These are phyloP conservation scores for Linnaemya vulpina DNA, from an alignment of 2,888 invertebrate species.

Conservation along the genomic window DNA sequence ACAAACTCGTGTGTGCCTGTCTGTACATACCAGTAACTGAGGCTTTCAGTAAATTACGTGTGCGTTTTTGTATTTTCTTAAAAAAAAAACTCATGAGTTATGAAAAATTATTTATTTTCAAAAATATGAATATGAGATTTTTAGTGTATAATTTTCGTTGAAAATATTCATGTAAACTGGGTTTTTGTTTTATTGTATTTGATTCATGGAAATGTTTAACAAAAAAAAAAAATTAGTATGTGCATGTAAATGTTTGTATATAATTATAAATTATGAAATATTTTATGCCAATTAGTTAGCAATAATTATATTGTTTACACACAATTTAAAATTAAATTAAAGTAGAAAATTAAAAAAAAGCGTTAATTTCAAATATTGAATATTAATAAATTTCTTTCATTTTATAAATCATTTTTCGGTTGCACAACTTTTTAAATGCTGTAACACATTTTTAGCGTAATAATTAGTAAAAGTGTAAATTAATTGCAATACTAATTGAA, in stretches of 20 bases:
- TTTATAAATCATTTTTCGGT: not conserved
- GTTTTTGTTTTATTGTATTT: conserved; percentile 6
- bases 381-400: not conserved
- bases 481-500: not conserved
- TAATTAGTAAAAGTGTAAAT: too few relatives aligned
- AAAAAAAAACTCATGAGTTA: conserved; percentile 37
- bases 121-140: conserved; percentile 40
- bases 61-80: not conserved
- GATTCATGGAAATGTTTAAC: not conserved
- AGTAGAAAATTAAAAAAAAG: not conserved
- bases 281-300: not conserved
- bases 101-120: conserved; percentile 2
- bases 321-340: not conserved
- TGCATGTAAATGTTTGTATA: too few relatives aligned
- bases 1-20: not conserved
- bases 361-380: not conserved
- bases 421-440: not conserved
- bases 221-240: not conserved
- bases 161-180: conserved; percentile 51
- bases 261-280: conserved; percentile 17
- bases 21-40: not conserved
- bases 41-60: not conserved
- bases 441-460: not conserved
- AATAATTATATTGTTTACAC: conserved; percentile 3
- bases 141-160: not conserved